Evolutionary conservation across 1,140 invertebrate genomes (phyloP).

Genomic region (Penaeus vannamei): DNA sequence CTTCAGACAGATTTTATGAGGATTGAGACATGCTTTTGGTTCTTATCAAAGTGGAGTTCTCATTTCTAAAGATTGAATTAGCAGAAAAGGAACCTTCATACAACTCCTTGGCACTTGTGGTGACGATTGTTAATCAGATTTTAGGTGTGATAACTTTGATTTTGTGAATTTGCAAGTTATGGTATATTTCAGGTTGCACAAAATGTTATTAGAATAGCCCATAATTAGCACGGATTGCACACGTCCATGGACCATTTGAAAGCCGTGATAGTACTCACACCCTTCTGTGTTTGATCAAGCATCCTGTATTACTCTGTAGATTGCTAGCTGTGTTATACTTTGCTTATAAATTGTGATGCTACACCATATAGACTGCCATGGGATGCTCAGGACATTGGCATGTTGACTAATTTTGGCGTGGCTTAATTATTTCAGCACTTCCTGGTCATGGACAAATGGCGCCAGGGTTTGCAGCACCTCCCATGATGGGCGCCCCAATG

Average conservation of each 20-base stretch:
- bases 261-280: slow-evolving; percentile 32
- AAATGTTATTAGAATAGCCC: no score
- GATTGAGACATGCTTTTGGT: no score
- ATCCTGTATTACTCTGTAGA: slow-evolving; percentile 31
- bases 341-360: slow-evolving; percentile 29
- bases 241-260: slow-evolving; percentile 12
- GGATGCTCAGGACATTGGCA: neutral
- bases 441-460: slow-evolving; percentile 56
- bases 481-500: slow-evolving; percentile 58
- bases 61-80: no score
- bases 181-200: no score
- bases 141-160: no score
- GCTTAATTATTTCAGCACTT: slow-evolving; percentile 52
- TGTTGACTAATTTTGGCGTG: slow-evolving; percentile 40
- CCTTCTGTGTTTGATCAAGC: neutral
- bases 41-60: no score
- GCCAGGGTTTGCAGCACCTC: slow-evolving; percentile 49
- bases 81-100: no score
- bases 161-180: no score
- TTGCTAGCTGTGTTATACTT: slow-evolving; percentile 45
- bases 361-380: slow-evolving; percentile 27
- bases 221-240: no score
- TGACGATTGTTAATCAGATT: no score
- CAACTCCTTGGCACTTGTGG: no score
- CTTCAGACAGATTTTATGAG: no score